phyloP scores from a whole-genome alignment of 1,140 invertebrate genomes.

The Drosophila simulans region DNA sequence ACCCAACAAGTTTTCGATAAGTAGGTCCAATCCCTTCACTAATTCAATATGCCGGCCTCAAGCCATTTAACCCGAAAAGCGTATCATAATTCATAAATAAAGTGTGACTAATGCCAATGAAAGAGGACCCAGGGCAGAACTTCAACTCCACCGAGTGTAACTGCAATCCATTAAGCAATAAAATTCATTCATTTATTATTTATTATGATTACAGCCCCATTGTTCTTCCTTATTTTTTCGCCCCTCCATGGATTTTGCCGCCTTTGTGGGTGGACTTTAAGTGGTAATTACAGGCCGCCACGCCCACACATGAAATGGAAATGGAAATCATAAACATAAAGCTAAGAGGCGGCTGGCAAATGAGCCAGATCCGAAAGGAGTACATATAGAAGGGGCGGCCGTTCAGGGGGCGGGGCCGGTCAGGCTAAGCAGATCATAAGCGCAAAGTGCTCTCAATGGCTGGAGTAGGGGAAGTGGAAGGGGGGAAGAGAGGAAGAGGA shows the following conservation, averaged over 20 bases:
- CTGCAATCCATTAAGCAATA: constrained; percentile 83
- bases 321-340: constrained; percentile 82
- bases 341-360: constrained; percentile 74
- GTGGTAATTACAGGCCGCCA: constrained; percentile 78
- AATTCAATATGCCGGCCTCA: constrained; percentile 26
- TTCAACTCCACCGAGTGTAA: constrained; percentile 67
- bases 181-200: constrained; percentile 83
- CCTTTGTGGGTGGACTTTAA: constrained; percentile 55
- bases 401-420: neutral
- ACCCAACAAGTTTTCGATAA: neutral
- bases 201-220: constrained; percentile 80
- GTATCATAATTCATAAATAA: constrained; percentile 80
- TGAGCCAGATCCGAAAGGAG: constrained; percentile 56
- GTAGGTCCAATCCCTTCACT: constrained; percentile 8
- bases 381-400: neutral
- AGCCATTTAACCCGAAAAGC: constrained; percentile 50
- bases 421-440: constrained; percentile 70
- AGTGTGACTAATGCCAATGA: constrained; percentile 78
- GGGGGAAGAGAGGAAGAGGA: no score
- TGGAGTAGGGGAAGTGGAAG: constrained; percentile 2
- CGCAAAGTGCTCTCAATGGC: constrained; percentile 62
- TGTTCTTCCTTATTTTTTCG: constrained; percentile 54
- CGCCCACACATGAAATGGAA: constrained; percentile 60
- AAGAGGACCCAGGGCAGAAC: constrained; percentile 41
- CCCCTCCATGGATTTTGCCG: neutral